phyloP scores from a whole-genome alignment of 2,797 vertebrate species.

The Pagetopsis macropterus region DNA sequence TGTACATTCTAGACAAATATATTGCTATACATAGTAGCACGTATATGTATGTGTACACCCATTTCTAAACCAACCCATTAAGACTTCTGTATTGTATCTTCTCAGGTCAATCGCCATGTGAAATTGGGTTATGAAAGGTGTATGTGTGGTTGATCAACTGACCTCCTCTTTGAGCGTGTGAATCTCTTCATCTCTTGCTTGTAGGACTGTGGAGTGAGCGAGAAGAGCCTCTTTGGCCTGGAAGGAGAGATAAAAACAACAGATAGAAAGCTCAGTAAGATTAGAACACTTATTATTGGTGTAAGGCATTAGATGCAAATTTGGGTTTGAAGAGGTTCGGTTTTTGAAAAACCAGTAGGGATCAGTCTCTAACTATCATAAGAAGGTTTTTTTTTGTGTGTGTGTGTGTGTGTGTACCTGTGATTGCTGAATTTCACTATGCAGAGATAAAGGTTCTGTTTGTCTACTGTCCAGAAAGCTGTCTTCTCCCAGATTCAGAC shows the following conservation, averaged over 20 bases:
- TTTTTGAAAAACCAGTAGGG: neutral
- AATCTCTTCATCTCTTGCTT: conserved; percentile 81
- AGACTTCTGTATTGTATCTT: neutral
- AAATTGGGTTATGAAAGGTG: conserved; percentile 2
- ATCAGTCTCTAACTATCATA: neutral
- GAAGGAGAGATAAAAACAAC: conserved; percentile 16
- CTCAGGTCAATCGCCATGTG: neutral
- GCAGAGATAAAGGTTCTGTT: conserved; percentile 73
- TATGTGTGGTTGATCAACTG: conserved; percentile 31
- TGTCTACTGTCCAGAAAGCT: conserved; percentile 71
- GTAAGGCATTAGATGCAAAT: conserved; percentile 4
- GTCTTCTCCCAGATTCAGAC: conserved; percentile 80
- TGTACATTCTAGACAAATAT: too few relatives aligned
- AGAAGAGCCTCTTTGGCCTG: conserved; percentile 84
- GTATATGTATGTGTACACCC: too few relatives aligned
- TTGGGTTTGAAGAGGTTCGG: neutral
- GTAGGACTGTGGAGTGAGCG: conserved; percentile 78
- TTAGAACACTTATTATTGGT: neutral
- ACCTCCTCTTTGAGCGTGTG: conserved; percentile 80
- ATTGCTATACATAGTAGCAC: too few relatives aligned
- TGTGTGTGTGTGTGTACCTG: conserved; percentile 66
- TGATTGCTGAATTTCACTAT: conserved; percentile 80
- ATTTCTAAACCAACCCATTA: neutral
- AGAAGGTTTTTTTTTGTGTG: neutral
- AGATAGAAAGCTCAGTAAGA: neutral